These are phyloP conservation scores for Hypselothyrea guttata DNA, from an alignment of 2,888 invertebrate species.

Conservation along the genomic window DNA sequence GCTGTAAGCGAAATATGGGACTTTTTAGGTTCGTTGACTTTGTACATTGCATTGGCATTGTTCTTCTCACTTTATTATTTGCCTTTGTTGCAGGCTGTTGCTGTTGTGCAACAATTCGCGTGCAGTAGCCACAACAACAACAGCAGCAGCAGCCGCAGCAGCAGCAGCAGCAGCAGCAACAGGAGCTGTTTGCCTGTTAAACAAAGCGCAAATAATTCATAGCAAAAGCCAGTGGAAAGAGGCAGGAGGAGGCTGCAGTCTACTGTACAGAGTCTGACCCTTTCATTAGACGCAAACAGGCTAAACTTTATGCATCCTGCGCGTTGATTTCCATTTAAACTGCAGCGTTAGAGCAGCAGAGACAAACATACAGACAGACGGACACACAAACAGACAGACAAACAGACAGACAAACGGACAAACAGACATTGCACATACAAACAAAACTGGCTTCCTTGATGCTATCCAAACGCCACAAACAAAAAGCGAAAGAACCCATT, in stretches of 20 bases:
- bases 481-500: conserved; percentile 76
- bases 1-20: conserved; percentile 69
- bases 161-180: conserved; percentile 16
- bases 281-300: conserved; percentile 70
- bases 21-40: conserved; percentile 77
- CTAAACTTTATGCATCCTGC: conserved; percentile 75
- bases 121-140: conserved; percentile 67
- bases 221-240: conserved; percentile 44
- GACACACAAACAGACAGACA: no score
- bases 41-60: conserved; percentile 77
- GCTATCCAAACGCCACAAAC: conserved; percentile 62
- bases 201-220: conserved; percentile 76
- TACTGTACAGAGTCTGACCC: conserved; percentile 58
- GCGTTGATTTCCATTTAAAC: conserved; percentile 78
- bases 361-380: no score
- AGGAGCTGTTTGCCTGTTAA: conserved; percentile 36
- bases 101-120: conserved; percentile 64
- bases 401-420: conserved; percentile 6
- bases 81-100: conserved; percentile 61
- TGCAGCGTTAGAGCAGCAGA: conserved; percentile 69
- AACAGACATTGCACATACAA: conserved; percentile 5
- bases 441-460: conserved; percentile 71
- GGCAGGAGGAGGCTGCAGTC: conserved; percentile 19
- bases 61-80: conserved; percentile 78
- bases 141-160: conserved; percentile 27